Conservation (phyloP, 2,113 vertebrate species). For the Poecile atricapillus region DNA sequence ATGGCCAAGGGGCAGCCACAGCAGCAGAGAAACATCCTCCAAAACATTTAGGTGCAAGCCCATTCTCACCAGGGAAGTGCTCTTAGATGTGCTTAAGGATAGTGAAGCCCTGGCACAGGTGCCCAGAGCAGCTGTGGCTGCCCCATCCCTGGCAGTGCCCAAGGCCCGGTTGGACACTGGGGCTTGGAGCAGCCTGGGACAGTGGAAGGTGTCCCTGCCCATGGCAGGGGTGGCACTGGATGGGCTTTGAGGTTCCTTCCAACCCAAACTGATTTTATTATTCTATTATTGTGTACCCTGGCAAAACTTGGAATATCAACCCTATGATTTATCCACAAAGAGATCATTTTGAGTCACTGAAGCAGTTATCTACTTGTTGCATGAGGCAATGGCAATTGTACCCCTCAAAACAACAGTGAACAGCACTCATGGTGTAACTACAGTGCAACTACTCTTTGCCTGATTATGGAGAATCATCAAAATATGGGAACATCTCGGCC, state of each 20-base stretch:
- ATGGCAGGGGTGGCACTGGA: not conserved
- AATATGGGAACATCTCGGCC: not conserved
- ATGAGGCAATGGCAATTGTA: not conserved
- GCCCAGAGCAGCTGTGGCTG: not conserved
- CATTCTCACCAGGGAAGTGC: not conserved
- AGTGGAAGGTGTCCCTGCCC: not conserved
- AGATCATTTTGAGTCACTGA: not conserved
- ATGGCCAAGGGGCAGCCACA: not conserved
- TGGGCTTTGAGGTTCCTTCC: not conserved
- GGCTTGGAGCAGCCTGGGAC: not conserved
- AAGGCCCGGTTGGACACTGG: rapidly evolving
- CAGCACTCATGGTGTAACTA: not conserved
- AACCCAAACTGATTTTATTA: not conserved
- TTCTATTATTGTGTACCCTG: not conserved
- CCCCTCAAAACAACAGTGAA: not conserved
- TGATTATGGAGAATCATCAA: not conserved
- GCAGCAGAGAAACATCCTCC: not conserved
- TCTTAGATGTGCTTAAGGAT: not conserved
- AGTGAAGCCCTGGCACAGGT: rapidly evolving
- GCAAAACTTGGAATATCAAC: not conserved
- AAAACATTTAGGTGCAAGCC: not conserved
- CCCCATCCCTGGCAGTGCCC: not conserved
- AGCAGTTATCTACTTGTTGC: not conserved
- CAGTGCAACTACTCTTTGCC: not conserved
- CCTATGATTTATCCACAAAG: not conserved